Base-by-base conservation (phyloP, 2,797 vertebrate genomes). In the Cuniculus paca region DNA sequence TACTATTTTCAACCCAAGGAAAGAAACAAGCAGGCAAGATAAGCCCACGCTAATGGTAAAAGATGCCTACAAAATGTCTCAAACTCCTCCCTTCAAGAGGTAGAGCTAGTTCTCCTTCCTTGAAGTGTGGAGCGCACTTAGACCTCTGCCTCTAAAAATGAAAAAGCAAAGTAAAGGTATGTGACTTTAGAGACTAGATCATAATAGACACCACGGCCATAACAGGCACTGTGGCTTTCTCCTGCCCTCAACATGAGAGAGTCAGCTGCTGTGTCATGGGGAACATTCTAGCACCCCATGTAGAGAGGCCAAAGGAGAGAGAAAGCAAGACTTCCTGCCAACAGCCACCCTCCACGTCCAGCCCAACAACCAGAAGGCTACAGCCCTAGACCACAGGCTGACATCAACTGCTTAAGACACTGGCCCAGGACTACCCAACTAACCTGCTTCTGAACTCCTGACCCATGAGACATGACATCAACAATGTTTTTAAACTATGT, bases 111-210 rank as follows among this genome's bases (percentile, higher is more conserved):
- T 91, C n/a, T 86, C 45, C 52, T 87, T 8, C 13, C 31, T 34
- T 72, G 39, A 26, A 86, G 12, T 22, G 10, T 52, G 48, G 39
- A 83, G n/a, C 88, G 34, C 17, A 78, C 72, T 80, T 74, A 86
- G 48, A 39, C 79, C 82, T 19, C 81, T 75, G 83, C 70, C 89
- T 93, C 81, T 58, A 93, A 86, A 31, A 92, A 93, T 93, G 0
- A 95, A 91, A 86, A 81, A 42, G 39, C 16, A 74, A 72, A 95
- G 60, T 20, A 79, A 92, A 12, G 22, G 39, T 61, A 13, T 63
- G 9, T 56, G 48, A 84, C 36, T 48, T 68, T 39, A 81, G 13
- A 79, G 78, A 81, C 68, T 36, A 72, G 19, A 86, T 79, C 34
- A 60, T 31, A 90, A 88, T 77, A 88, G 36, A 50, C 39, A 61